phyloP scores from a whole-genome alignment of 2,888 invertebrate genomes.

The Leucoptera coffeella region DNA sequence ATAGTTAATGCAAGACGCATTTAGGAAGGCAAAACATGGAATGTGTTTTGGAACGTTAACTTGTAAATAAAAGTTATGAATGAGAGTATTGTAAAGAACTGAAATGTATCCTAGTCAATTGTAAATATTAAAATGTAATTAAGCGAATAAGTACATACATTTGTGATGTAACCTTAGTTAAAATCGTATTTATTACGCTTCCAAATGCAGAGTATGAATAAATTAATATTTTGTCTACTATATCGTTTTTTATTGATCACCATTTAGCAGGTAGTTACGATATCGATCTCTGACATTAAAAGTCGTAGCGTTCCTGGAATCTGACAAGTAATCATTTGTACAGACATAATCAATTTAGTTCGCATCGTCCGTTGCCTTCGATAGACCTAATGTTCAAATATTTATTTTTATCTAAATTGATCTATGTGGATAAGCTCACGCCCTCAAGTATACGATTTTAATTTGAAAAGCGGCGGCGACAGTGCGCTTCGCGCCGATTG shows the following conservation, averaged over 20 bases:
- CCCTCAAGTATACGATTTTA: conserved; percentile 39
- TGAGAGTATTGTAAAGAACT: conserved; percentile 36
- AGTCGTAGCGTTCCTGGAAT: too few relatives aligned
- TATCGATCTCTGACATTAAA: too few relatives aligned
- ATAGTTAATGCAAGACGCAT: too few relatives aligned
- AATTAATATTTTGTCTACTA: conserved; percentile 48
- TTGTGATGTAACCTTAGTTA: conserved; percentile 50
- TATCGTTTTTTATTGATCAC: neutral
- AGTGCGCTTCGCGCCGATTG: conserved; percentile 27
- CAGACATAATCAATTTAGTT: conserved; percentile 48
- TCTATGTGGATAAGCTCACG: conserved; percentile 48
- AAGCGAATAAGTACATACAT: conserved; percentile 32
- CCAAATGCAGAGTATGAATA: conserved; percentile 48
- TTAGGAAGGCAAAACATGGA: too few relatives aligned
- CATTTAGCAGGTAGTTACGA: too few relatives aligned
- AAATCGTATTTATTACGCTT: conserved; percentile 53
- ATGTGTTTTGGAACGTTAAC: too few relatives aligned
- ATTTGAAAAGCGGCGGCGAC: conserved; percentile 43
- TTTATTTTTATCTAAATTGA: conserved; percentile 55
- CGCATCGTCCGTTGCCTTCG: conserved; percentile 42
- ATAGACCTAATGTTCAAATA: conserved; percentile 47
- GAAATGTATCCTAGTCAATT: conserved; percentile 54
- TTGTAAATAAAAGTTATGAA: too few relatives aligned
- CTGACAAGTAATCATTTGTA: too few relatives aligned
- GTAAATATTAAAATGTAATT: conserved; percentile 47